phyloP scores from a whole-genome alignment of 2,888 invertebrate species.

The Meteorus colon region DNA sequence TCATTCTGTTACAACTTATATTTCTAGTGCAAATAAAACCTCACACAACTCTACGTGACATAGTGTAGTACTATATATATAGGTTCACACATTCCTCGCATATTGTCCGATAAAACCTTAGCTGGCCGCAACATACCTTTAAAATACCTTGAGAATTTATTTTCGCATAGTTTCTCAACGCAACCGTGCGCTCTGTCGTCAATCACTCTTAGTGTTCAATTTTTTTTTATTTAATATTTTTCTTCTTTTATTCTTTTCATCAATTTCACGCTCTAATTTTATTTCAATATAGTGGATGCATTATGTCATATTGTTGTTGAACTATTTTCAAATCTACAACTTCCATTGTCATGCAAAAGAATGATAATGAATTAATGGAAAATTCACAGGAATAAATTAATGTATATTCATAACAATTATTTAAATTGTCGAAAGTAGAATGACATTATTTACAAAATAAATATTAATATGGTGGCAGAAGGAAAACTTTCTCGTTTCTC shows the following conservation, averaged over 20 bases:
- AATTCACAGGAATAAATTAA: too few relatives aligned
- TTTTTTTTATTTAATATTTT: background rate
- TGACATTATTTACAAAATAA: too few relatives aligned
- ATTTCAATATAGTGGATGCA: background rate
- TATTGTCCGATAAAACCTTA: constrained; percentile 22
- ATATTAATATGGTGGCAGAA: too few relatives aligned
- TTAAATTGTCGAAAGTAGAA: too few relatives aligned
- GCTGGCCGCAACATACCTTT: constrained; percentile 23
- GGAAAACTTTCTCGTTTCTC: too few relatives aligned
- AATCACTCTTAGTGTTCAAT: background rate
- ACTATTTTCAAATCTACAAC: background rate
- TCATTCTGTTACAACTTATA: too few relatives aligned
- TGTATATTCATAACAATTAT: too few relatives aligned
- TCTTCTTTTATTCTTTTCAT: background rate
- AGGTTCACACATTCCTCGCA: background rate
- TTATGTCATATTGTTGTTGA: background rate
- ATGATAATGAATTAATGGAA: too few relatives aligned
- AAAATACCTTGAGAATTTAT: constrained; percentile 24
- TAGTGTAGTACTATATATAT: background rate
- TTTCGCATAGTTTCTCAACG: constrained; percentile 14
- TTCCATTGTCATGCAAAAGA: too few relatives aligned
- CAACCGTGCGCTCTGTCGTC: background rate
- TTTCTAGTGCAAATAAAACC: too few relatives aligned
- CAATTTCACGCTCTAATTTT: background rate
- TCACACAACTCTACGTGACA: too few relatives aligned